These are phyloP conservation scores for Ciconia nigra DNA, from an alignment of 2,797 vertebrate genomes.

Conservation along the genomic window DNA sequence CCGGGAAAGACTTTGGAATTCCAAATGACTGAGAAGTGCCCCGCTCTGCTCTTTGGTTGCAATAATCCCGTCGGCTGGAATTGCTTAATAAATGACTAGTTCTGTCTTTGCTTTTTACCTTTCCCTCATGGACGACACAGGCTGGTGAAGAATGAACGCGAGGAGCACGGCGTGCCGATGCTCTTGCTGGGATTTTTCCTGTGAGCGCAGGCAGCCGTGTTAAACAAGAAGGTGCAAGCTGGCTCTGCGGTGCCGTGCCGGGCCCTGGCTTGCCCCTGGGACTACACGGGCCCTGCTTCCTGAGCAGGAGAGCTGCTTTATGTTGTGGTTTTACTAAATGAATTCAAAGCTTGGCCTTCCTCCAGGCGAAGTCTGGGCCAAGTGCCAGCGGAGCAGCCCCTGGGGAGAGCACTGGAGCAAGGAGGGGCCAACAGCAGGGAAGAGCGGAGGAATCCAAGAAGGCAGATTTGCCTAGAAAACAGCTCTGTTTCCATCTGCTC, in stretches of 20 bases:
- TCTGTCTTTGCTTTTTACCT: background rate
- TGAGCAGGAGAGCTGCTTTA: slow-evolving; percentile 59
- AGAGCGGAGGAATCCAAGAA: slow-evolving; percentile 52
- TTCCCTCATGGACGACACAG: accelerated
- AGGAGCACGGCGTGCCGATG: accelerated
- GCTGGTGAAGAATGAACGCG: accelerated
- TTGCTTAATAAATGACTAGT: background rate
- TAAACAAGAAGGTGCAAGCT: background rate
- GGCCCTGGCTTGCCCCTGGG: slow-evolving; percentile 38
- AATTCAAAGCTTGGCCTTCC: slow-evolving; percentile 60
- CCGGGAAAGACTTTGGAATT: background rate
- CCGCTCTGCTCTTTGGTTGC: background rate
- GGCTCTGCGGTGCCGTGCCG: background rate
- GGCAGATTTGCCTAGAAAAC: slow-evolving; percentile 49
- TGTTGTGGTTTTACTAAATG: slow-evolving; percentile 64
- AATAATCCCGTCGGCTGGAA: background rate
- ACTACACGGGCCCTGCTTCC: slow-evolving; percentile 54
- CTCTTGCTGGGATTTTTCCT: accelerated
- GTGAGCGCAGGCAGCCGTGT: accelerated
- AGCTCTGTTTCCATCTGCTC: slow-evolving; percentile 59
- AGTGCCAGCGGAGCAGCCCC: slow-evolving; percentile 41
- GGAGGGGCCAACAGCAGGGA: slow-evolving; percentile 49
- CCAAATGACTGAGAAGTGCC: background rate
- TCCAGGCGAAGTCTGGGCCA: slow-evolving; percentile 57
- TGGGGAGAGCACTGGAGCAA: slow-evolving; percentile 49